Conservation (phyloP, 2,888 invertebrate genomes). For the Polydesmus complanatus region DNA sequence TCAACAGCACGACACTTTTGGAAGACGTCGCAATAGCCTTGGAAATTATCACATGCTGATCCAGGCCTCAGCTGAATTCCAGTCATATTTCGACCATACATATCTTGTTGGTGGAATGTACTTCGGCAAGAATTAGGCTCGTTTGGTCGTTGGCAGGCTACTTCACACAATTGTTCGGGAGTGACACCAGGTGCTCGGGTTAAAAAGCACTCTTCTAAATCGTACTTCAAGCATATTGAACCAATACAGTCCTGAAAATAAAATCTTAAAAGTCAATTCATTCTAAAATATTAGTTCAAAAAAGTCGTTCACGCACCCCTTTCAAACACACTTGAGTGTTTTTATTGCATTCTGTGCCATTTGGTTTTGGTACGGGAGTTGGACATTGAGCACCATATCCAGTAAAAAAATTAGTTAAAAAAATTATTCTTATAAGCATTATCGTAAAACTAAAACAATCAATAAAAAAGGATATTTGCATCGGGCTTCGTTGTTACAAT, state of each 20-base stretch:
- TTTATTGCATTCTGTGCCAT: constrained; percentile 91
- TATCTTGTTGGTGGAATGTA: constrained; percentile 54
- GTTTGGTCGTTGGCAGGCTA: constrained; percentile 80
- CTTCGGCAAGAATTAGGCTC: constrained; percentile 52
- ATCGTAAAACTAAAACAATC: neutral
- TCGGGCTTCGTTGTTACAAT: constrained; percentile 74
- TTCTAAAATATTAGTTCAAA: neutral
- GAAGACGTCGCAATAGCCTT: constrained; percentile 99
- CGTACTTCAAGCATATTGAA: constrained; percentile 89
- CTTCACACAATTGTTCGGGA: constrained; percentile 64
- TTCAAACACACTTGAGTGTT: constrained; percentile 68
- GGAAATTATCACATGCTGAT: constrained; percentile 95
- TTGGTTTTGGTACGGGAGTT: constrained; percentile 53
- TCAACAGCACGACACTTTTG: constrained; percentile 96
- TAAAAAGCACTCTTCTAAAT: constrained; percentile 86
- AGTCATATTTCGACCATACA: constrained; percentile 21
- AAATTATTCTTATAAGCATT: neutral
- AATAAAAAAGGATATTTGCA: constrained; percentile 59
- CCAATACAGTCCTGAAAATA: constrained; percentile 59
- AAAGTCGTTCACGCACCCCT: constrained; percentile 39
- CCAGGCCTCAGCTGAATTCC: constrained; percentile 60
- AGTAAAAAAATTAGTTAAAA: constrained; percentile 19
- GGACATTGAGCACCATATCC: constrained; percentile 81
- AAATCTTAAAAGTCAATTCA: neutral
- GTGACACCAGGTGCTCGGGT: constrained; percentile 58